Evolutionary conservation across 2,888 invertebrate genomes (phyloP), one percentile per base, ranked within the genome.

Genomic region (Phorcus lineatus): DNA sequence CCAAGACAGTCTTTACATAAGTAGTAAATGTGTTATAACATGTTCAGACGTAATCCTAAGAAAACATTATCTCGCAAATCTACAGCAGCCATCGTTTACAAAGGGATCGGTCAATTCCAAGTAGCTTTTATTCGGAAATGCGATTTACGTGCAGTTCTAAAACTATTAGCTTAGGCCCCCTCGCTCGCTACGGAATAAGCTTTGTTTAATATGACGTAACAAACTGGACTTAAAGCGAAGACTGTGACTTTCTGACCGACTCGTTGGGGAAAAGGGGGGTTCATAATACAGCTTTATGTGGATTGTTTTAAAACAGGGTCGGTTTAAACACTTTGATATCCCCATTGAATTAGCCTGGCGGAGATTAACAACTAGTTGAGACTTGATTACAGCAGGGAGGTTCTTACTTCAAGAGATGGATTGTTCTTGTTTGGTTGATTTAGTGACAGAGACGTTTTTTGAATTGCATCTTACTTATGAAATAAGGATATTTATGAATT

Each of bases 1-100:
- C 47, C 1, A 13, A 13, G 47, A 47, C 47, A 47, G 13, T 47
- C 7, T 47, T 47, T 47, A 13, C 47, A 13, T 47, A 47, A 47
- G 9, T 47, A 47, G 47, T 47, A 47, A 70, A 40, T 70, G 36
- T 36, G 70, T 70, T 40, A 19, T 40, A 40, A 70, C 70, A 70
- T 70, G 70, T 17, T 6, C 70, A 36, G n/a, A 70, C 19, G 31
- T 16, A 19, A 36, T 28, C 19, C 36, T 40, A 70, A 31, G 70
- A 19, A 70, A 70, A 70, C 40, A 70, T 70, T 70, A 70, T 70
- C 70, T 31, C 36, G 31, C 36, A 70, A 70, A 70, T 70, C 70
- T 70, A 31, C 36, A 70, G 28, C 17, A 24, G 62, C 62, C 24
- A 11, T 24, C 19, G 13, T 7, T 24, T 16, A 62, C 62, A 70